Base-by-base conservation (phyloP, 2,888 invertebrate genomes). In the Plusia festucae region DNA sequence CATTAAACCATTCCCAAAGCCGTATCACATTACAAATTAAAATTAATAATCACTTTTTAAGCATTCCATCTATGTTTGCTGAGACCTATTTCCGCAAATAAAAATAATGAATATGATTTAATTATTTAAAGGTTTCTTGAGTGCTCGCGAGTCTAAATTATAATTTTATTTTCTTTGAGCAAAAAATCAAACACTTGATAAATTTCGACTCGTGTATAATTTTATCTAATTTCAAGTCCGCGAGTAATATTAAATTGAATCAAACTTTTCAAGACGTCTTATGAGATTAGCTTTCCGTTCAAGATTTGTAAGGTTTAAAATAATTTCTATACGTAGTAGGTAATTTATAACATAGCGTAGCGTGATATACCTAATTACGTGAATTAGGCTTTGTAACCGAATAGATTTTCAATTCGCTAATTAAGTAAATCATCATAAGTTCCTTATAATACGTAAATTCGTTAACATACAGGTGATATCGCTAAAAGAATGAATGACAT, bases 91-190 rank as follows among this genome's bases (percentile, higher is more conserved):
- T 59, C 30, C 60, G 53, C 40, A 44, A 65, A 71, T 61, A 30
- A 57, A 70, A 60, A 60, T 20, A 27, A 69, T n/a, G 68, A 67
- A 59, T 65, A 65, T 13, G 24, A 51, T 52, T 53, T 46, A 22
- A 70, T 65, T 53, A 72, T 62, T 58, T 63, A 55, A 65, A 54
- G 51, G 51, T 59, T 70, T 58, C 53, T 53, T 2, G 22, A 63
- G 53, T 65, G 44, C 59, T 66, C 24, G 24, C n/a, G 40, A 18
- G n/a, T n/a, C n/a, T 49, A 58, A 54, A 18, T 56, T 30, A 9
- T 49, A 44, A 67, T 65, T 64, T 60, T 53, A 57, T 72, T 77
- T 79, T 67, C 63, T 72, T 71, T 57, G 32, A 51, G 22, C 52
- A 46, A 55, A 52, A 46, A 40, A 52, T 24, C 6, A 60, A 63